Conservation (phyloP, 2,113 vertebrate genomes). For the Stercorarius parasiticus region DNA sequence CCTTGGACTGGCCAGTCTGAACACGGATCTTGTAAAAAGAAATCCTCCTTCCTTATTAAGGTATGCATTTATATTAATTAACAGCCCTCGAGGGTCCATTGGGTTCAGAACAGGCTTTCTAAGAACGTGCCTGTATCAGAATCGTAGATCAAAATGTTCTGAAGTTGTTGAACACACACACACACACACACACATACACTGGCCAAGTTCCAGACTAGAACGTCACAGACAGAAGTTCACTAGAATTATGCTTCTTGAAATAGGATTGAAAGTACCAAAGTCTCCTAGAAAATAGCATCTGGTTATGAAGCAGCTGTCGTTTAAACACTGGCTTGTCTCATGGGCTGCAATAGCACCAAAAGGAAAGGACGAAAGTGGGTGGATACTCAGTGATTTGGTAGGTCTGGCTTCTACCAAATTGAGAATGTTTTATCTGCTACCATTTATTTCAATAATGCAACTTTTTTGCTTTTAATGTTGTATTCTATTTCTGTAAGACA, state of each 20-base stretch:
- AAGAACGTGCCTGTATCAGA: not conserved
- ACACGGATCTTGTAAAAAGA: not conserved
- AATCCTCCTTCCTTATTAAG: not conserved
- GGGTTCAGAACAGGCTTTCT: not conserved
- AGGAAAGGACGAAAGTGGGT: not conserved
- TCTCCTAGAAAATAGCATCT: not conserved
- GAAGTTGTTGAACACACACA: not conserved
- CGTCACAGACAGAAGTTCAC: not conserved
- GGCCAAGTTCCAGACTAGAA: not conserved
- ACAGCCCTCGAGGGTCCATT: not conserved
- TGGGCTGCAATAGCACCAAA: not conserved
- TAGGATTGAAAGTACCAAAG: not conserved
- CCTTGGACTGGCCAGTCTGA: not conserved
- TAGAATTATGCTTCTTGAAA: not conserved
- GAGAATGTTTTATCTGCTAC: not conserved
- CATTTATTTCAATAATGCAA: not conserved
- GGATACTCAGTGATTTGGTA: not conserved
- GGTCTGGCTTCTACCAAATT: not conserved
- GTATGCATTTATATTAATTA: not conserved
- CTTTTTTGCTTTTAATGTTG: not conserved
- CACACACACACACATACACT: not conserved
- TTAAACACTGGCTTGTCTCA: not conserved
- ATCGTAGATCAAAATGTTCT: not conserved
- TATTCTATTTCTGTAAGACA: not conserved
- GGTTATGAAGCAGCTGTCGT: not conserved